Base-by-base conservation (phyloP, 2,113 vertebrate species). In the Aptenodytes forsteri region DNA sequence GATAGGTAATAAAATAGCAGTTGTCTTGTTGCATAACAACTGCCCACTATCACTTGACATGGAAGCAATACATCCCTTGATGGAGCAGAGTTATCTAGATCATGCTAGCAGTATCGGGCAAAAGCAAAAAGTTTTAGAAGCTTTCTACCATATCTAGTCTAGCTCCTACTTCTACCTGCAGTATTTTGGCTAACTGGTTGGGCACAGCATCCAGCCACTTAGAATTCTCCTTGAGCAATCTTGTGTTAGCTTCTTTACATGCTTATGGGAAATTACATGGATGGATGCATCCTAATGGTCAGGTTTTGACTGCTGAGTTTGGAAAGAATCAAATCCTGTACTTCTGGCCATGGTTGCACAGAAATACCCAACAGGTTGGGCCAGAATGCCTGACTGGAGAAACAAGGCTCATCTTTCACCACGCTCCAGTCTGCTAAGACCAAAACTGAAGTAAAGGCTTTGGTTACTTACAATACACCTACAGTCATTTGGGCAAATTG, bases 231-330 rank as follows among this genome's bases (percentile, higher is more conserved):
- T 56, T 2, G 1, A 70, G 32, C 29, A 59, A 34, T 11, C 9
- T 40, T 34, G 7, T 59, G 11, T 58, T 70, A 50, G 8, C 69
- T 83, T 67, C 54, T 58, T 67, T 30, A 72, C 8, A 54, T 16
- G 11, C 8, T 44, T 54, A 32, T 58, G 19, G 42, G 26, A 23
- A 81, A 55, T n/a, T 83, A 18, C 38, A 58, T 1, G 36, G 58
- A 34, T 0, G 0, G 29, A 50, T 56, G n/a, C 11, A 81, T 50
- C 10, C 5, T 50, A 84, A 71, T 62, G 10, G 75, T 89, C 29
- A 78, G 38, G 25, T 77, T 91, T 93, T 46, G 32, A 84, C 47
- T 77, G 46, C 30, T 86, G 25, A 52, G 92, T 93, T 83, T 72
- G 29, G 42, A 59, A 81, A 64, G 42, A 92, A 66, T 87, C 7